Percentiles rank a stretch among this genome's conserved stretches.
These are phyloP conservation scores for Mugil cephalus DNA, from an alignment of 2,113 vertebrate genomes.

Conservation along the genomic window DNA sequence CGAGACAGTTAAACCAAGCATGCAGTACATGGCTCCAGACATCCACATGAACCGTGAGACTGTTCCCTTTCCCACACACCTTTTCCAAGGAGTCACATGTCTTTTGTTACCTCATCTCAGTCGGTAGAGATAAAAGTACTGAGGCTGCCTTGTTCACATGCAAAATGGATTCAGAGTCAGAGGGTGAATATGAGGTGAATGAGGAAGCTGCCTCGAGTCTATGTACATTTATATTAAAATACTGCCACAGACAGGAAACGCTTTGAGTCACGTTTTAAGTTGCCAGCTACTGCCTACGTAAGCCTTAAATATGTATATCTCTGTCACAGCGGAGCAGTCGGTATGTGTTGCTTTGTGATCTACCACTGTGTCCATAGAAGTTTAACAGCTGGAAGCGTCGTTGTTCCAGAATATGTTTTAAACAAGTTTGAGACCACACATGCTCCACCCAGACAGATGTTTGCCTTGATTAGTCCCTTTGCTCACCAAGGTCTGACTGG, in stretches of 20 bases:
- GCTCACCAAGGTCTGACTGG: too few relatives aligned
- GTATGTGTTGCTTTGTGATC: neutral
- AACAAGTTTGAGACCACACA: too few relatives aligned
- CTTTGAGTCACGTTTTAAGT: neutral
- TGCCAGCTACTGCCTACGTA: neutral
- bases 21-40: too few relatives aligned
- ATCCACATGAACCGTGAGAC: too few relatives aligned
- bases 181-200: slow-evolving; percentile 27
- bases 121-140: slow-evolving; percentile 36
- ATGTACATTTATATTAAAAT: slow-evolving; percentile 2
- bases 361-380: neutral
- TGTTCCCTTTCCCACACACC: neutral
- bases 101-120: neutral
- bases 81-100: slow-evolving; percentile 6
- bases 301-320: neutral
- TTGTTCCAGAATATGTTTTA: neutral
- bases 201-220: neutral
- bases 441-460: neutral
- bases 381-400: too few relatives aligned
- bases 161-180: slow-evolving; percentile 28
- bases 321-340: neutral
- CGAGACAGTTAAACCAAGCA: neutral
- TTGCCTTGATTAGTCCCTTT: too few relatives aligned
- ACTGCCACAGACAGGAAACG: neutral
- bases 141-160: slow-evolving; percentile 33